These are phyloP conservation scores for Nemotelus nigrinus DNA, from an alignment of 2,888 invertebrate species.

Conservation along the genomic window DNA sequence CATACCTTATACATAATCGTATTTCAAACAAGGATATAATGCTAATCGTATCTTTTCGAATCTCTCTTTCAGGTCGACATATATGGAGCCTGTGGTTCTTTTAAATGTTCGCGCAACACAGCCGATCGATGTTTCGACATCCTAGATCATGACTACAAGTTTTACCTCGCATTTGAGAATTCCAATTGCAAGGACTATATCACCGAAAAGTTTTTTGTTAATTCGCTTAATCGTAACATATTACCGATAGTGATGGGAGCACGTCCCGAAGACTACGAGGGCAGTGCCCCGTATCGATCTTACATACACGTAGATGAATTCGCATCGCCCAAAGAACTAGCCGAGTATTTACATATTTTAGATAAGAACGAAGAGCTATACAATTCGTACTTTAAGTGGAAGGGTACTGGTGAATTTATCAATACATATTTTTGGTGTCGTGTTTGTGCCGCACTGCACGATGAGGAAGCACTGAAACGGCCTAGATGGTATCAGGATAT, in stretches of 20 bases:
- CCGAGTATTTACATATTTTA: constrained; percentile 83
- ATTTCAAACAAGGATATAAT: no score
- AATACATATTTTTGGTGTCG: constrained; percentile 86
- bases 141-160: constrained; percentile 92
- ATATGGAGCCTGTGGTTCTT: constrained; percentile 88
- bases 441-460: constrained; percentile 70
- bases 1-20: no score
- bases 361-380: constrained; percentile 90
- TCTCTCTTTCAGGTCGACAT: constrained; percentile 75
- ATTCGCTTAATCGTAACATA: constrained; percentile 87
- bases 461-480: constrained; percentile 62
- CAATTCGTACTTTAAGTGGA: constrained; percentile 95
- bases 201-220: constrained; percentile 96
- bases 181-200: constrained; percentile 96
- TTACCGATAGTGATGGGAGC: constrained; percentile 97
- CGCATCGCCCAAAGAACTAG: constrained; percentile 84
- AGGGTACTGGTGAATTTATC: constrained; percentile 94
- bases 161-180: constrained; percentile 96
- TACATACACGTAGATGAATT: constrained; percentile 98
- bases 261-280: constrained; percentile 88
- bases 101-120: constrained; percentile 84
- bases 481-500: constrained; percentile 71
- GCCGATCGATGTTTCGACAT: constrained; percentile 87
- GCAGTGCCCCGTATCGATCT: constrained; percentile 87
- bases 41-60: no score